Evolutionary conservation across 2,797 vertebrate species (phyloP).

Genomic region (Prunella strophiata): DNA sequence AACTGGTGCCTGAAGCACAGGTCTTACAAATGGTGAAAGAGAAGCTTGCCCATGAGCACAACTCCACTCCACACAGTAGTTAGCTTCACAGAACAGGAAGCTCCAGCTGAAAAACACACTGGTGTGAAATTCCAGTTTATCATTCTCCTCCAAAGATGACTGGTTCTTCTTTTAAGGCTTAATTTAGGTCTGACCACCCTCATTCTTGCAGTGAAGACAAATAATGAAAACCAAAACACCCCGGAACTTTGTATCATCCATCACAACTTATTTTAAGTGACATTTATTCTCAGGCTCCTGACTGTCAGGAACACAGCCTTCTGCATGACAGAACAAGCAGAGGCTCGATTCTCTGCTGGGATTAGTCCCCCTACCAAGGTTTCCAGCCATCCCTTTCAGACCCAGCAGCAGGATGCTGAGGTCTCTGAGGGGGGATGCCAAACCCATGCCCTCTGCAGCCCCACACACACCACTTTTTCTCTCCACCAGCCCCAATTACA

Average conservation of each 20-base stretch:
- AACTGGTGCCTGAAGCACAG: not conserved
- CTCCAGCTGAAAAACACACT: not conserved
- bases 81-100: not conserved
- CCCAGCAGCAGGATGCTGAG: not conserved
- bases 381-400: not conserved
- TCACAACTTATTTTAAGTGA: not conserved
- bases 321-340: not conserved
- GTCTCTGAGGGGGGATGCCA: not conserved
- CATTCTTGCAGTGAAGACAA: not conserved
- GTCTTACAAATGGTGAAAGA: not conserved
- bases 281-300: not conserved
- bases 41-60: fast-evolving
- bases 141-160: not conserved
- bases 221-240: not conserved
- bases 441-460: not conserved
- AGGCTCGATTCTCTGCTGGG: not conserved
- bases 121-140: not conserved
- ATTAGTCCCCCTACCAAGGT: not conserved
- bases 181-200: not conserved
- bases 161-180: not conserved
- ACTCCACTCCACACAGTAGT: not conserved
- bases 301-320: not conserved
- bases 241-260: not conserved
- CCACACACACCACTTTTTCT: too few species aligned
- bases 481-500: too few species aligned